A percentile compares a stretch with the other conserved stretches of the same genome.
phyloP scores from a whole-genome alignment of 2,113 vertebrate species.

The Drymodes brunneopygia region DNA sequence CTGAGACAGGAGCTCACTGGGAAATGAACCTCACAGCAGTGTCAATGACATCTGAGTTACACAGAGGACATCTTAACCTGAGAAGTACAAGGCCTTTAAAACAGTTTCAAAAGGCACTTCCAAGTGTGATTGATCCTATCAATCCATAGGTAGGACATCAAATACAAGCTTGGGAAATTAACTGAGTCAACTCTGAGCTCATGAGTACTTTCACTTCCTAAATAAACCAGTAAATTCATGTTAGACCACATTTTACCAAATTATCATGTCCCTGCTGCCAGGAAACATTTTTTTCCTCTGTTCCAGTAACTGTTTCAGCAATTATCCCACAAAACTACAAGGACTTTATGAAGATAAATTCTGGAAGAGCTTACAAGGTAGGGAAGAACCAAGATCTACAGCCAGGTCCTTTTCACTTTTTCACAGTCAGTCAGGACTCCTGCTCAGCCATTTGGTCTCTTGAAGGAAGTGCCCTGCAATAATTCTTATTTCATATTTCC shows the following conservation, averaged over 20 bases:
- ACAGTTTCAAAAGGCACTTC: background rate
- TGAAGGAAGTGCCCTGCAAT: background rate
- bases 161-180: background rate
- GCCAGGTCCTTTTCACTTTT: background rate
- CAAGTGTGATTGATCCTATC: background rate
- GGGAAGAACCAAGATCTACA: background rate
- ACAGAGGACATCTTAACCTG: background rate
- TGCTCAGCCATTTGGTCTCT: background rate
- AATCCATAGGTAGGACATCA: background rate
- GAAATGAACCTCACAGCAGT: background rate
- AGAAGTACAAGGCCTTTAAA: background rate
- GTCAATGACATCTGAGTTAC: background rate
- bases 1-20: background rate
- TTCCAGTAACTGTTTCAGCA: background rate
- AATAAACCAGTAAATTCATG: background rate
- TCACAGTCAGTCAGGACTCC: background rate
- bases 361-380: background rate
- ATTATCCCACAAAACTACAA: background rate
- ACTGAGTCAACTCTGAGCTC: background rate
- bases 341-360: background rate
- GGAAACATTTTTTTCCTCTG: background rate
- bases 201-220: background rate
- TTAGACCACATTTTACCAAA: background rate
- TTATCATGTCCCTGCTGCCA: background rate
- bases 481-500: background rate